Conservation (phyloP, 92 coral and sea anemone genomes). For the Diadumene lineata region DNA sequence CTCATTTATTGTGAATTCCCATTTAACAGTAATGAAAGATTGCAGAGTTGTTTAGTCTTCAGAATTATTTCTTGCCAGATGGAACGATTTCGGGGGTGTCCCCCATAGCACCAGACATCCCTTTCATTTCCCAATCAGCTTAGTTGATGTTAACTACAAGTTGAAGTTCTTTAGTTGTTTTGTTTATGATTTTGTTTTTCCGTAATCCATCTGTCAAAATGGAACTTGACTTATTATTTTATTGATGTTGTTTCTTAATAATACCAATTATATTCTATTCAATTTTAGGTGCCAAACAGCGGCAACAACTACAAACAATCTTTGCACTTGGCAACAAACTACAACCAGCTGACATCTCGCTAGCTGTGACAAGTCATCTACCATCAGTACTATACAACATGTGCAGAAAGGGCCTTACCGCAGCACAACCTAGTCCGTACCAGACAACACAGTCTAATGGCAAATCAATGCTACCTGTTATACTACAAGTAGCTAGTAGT, state of each 20-base stretch:
- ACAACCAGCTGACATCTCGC: constrained; percentile 69
- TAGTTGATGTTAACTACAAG: neutral
- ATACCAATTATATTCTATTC: too few relatives aligned
- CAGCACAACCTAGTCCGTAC: constrained; percentile 72
- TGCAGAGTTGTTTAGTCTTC: too few relatives aligned
- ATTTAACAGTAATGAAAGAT: too few relatives aligned
- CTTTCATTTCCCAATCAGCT: neutral
- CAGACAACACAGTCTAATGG: constrained; percentile 52
- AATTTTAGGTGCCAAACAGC: constrained; percentile 72
- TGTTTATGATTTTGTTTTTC: too few relatives aligned
- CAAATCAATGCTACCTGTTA: constrained; percentile 66
- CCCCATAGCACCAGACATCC: too few relatives aligned
- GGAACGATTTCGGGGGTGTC: too few relatives aligned
- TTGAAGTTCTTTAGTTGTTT: neutral
- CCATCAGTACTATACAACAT: constrained; percentile 62
- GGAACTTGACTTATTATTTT: neutral
- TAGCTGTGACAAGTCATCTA: constrained; percentile 69
- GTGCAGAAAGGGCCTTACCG: constrained; percentile 73
- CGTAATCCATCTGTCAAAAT: too few relatives aligned
- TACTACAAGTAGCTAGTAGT: constrained; percentile 72
- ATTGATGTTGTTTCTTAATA: too few relatives aligned
- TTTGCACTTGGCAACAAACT: constrained; percentile 83
- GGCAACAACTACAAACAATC: constrained; percentile 74
- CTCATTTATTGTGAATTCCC: too few relatives aligned
- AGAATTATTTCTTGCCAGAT: too few relatives aligned